Base-by-base conservation (phyloP, 2,888 invertebrate species). In the Cataglyphis altisquamis region DNA sequence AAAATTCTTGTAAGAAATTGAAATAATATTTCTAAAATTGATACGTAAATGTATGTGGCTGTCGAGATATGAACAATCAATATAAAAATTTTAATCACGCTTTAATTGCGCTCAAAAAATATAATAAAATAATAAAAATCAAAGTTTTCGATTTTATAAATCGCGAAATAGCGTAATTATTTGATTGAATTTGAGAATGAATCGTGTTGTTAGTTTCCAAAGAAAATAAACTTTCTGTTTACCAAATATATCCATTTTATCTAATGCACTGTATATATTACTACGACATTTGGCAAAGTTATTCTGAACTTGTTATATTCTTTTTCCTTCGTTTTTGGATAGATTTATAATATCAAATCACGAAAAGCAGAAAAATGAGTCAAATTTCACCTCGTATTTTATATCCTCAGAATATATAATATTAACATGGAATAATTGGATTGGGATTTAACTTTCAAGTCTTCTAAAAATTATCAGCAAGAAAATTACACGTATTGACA, bases 81-180 rank as follows among this genome's bases (percentile, higher is more conserved):
- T 9, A 29, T 29, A 41, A 9, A 21, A 45, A 21, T 62, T 25
- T 29, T 8, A 29, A 12, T 29, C 0, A 4, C n/a, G 41, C 41
- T 41, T 9, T 41, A 41, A 45, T 60, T 39, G 32, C 8, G 15
- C n/a, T 55, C 36, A 57, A 39, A 48, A 48, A 57, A 57, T 57
- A 75, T 75, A 57, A 82, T 57, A 57, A 75, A 82, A 55, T 55
- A 68, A 55, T 21, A 29, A 66, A 82, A 82, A 66, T 75, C 63
- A 62, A 82, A 82, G 29, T 62, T 21, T 21, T 21, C 21, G 74
- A 75, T 75, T 73, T 75, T 82, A 25, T 62, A 74, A 66, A 75
- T 52, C 60, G 60, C 52, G 21, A 82, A 70, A 62, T 63, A 77
- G 70, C 57, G 32, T 29, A 15, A 15, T 52, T 8, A 18, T 9